These are phyloP conservation scores for Drosophila monieri DNA, from an alignment of 2,888 invertebrate genomes.

Conservation along the genomic window DNA sequence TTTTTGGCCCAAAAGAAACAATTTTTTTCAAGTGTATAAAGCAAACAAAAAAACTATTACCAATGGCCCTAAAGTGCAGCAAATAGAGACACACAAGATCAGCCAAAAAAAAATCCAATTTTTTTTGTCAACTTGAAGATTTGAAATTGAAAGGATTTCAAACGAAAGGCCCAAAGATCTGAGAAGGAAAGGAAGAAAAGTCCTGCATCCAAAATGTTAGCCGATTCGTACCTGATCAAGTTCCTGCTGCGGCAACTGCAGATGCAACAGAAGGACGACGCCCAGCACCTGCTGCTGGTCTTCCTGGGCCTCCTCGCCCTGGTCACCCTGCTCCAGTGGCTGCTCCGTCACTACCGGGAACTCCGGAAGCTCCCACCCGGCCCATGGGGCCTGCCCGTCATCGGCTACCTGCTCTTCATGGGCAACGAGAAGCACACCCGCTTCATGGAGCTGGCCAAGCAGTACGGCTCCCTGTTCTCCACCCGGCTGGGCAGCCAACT, in stretches of 20 bases:
- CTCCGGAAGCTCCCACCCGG: slow-evolving; percentile 90
- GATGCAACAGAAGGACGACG: slow-evolving; percentile 78
- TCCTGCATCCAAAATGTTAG: slow-evolving; percentile 62
- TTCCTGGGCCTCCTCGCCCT: slow-evolving; percentile 78
- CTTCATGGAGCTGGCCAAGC: slow-evolving; percentile 90
- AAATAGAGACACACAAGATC: slow-evolving; percentile 6
- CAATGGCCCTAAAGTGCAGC: slow-evolving; percentile 9
- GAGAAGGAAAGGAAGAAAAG: slow-evolving; percentile 12
- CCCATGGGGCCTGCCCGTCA: slow-evolving; percentile 93
- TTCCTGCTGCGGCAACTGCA: slow-evolving; percentile 79
- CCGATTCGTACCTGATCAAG: slow-evolving; percentile 81
- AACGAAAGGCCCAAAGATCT: neutral
- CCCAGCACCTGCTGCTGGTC: slow-evolving; percentile 81
- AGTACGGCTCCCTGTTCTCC: slow-evolving; percentile 93
- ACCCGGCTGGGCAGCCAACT: slow-evolving; percentile 92
- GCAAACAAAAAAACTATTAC: neutral
- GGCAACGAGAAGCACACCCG: slow-evolving; percentile 90
- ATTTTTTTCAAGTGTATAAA: neutral
- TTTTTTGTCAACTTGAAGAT: neutral
- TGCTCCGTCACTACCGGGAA: slow-evolving; percentile 80
- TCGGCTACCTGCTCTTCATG: slow-evolving; percentile 93
- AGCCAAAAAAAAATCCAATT: slow-evolving; percentile 1
- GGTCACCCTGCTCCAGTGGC: slow-evolving; percentile 83
- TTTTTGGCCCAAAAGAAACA: slow-evolving; percentile 2
- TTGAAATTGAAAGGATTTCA: slow-evolving; percentile 3